Conservation (phyloP, 2,888 invertebrate species). For the Monopis laevigella region DNA sequence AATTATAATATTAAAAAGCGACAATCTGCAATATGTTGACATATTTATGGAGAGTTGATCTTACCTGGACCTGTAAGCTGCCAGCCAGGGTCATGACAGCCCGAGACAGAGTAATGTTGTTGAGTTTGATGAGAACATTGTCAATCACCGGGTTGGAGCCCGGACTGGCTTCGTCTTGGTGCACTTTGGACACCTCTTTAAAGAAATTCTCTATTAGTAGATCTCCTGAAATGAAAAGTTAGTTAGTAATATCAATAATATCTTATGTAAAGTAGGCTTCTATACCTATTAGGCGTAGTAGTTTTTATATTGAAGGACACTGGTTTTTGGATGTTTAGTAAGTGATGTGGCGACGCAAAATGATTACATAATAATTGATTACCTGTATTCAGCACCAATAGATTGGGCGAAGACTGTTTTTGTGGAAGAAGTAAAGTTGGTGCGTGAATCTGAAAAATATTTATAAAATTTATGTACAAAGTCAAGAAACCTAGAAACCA, state of each 20-base stretch:
- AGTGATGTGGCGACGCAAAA: too few species aligned
- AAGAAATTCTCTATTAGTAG: conserved; percentile 84
- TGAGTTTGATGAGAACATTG: conserved; percentile 75
- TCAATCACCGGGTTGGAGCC: conserved; percentile 68
- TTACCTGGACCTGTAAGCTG: conserved; percentile 75
- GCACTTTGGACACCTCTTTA: conserved; percentile 54
- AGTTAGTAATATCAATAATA: background rate
- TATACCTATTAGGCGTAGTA: too few species aligned
- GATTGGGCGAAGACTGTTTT: conserved; percentile 80
- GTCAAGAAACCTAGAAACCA: too few species aligned
- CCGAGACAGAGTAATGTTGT: conserved; percentile 72
- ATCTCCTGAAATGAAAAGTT: conserved; percentile 61
- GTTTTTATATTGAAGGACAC: too few species aligned
- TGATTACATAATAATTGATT: too few species aligned
- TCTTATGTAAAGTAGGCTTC: too few species aligned
- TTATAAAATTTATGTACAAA: too few species aligned
- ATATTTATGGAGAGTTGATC: conserved; percentile 7
- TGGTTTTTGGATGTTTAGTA: too few species aligned
- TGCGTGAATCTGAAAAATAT: conserved; percentile 63
- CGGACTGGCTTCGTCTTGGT: conserved; percentile 36
- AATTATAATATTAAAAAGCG: too few species aligned
- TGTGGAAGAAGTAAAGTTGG: conserved; percentile 82
- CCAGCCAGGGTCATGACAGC: conserved; percentile 79
- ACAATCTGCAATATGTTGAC: conserved; percentile 1
- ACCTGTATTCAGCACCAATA: conserved; percentile 80